These are phyloP conservation scores for Borostomias antarcticus DNA, from an alignment of 2,797 vertebrate genomes.

Conservation along the genomic window DNA sequence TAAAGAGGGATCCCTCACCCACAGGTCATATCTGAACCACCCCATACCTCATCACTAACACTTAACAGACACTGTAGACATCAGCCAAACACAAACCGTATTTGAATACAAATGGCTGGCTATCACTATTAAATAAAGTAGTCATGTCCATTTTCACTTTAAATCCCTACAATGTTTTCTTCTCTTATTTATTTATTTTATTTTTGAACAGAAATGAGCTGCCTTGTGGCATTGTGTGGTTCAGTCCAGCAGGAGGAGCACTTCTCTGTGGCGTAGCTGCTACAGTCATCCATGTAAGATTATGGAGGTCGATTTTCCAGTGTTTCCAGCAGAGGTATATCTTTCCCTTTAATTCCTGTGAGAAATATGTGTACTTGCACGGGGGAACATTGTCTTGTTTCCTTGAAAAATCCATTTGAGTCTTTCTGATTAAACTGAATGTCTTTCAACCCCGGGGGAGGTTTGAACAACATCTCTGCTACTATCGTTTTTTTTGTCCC, in stretches of 20 bases:
- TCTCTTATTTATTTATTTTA: constrained; percentile 44
- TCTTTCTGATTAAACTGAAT: constrained; percentile 28
- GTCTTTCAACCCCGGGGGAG: no score
- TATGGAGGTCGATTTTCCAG: constrained; percentile 55
- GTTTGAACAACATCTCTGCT: no score
- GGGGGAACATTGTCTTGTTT: no score
- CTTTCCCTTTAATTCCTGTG: constrained; percentile 25
- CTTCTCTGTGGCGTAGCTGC: constrained; percentile 71
- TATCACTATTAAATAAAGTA: constrained; percentile 55
- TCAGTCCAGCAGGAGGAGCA: constrained; percentile 64
- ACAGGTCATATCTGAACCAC: constrained; percentile 49
- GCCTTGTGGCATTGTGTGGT: constrained; percentile 57
- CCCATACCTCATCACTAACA: constrained; percentile 48
- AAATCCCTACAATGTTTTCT: constrained; percentile 13
- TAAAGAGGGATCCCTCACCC: constrained; percentile 41
- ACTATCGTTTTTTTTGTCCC: constrained; percentile 23
- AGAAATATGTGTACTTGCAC: constrained; percentile 46
- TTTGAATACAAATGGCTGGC: constrained; percentile 57
- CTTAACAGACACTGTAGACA: constrained; percentile 56
- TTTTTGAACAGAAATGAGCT: constrained; percentile 49
- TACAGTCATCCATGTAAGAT: constrained; percentile 62
- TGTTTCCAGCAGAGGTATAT: constrained; percentile 55
- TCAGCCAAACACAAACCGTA: constrained; percentile 55
- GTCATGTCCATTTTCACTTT: constrained; percentile 63
- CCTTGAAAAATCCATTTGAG: no score